phyloP scores from a whole-genome alignment of 2,113 vertebrate genomes.

The Abramis brama region DNA sequence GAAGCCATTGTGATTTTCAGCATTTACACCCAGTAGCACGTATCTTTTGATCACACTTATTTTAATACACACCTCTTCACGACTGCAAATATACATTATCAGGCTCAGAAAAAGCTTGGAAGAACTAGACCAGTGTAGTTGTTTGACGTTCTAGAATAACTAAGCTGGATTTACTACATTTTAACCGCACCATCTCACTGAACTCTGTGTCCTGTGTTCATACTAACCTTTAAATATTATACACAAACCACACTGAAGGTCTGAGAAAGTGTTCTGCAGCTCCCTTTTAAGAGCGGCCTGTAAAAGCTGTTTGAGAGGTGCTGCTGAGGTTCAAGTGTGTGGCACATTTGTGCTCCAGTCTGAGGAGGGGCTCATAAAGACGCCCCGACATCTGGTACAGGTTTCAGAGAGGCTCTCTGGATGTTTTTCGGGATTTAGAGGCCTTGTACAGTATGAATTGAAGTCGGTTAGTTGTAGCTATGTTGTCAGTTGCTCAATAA shows the following conservation, averaged over 20 bases:
- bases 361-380: conserved; percentile 31
- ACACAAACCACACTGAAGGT: conserved; percentile 16
- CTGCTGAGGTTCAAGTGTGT: conserved; percentile 31
- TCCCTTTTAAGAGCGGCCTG: not conserved
- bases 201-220: not conserved
- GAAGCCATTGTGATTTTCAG: not conserved
- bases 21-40: not conserved
- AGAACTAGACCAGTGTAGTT: not conserved
- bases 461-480: not conserved
- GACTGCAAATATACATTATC: not conserved
- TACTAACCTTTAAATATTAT: conserved; percentile 24
- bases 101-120: not conserved
- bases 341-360: not conserved
- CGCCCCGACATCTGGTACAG: conserved; percentile 44
- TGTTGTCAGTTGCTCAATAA: not conserved
- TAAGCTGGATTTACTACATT: not conserved
- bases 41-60: not conserved
- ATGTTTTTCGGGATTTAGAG: not conserved
- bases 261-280: not conserved
- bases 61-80: not conserved
- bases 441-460: not conserved
- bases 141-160: not conserved
- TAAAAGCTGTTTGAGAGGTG: conserved; percentile 20
- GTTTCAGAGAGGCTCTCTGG: conserved; percentile 25
- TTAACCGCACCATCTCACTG: not conserved